These are phyloP conservation scores for Aplysina aerophoba DNA, from an alignment of 37 sponge, comb jelly and placozoan species.

Conservation along the genomic window DNA sequence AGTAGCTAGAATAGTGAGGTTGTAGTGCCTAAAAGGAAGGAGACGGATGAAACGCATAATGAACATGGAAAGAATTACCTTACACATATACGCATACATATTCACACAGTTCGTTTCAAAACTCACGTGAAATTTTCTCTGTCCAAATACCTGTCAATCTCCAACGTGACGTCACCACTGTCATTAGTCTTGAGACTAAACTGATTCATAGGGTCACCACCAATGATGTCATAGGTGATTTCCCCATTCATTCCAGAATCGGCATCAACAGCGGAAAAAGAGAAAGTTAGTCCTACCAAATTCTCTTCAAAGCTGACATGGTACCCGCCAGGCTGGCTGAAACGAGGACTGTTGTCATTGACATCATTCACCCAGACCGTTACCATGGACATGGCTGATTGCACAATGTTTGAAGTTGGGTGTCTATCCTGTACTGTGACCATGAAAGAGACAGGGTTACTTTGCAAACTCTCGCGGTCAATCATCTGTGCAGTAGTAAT, in stretches of 20 bases:
- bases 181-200: constrained; percentile 48
- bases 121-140: neutral
- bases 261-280: constrained; percentile 50
- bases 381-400: neutral
- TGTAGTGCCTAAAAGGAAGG: neutral
- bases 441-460: neutral
- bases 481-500: too few species aligned
- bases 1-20: constrained; percentile 47
- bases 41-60: neutral
- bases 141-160: neutral
- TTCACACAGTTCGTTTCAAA: too few species aligned
- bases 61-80: neutral
- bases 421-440: neutral
- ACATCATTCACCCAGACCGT: neutral
- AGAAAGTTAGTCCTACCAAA: too few species aligned
- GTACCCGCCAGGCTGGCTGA: neutral
- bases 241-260: constrained; percentile 56
- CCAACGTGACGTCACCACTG: constrained; percentile 29
- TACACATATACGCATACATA: neutral
- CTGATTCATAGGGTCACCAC: constrained; percentile 11
- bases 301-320: neutral
- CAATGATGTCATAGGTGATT: constrained; percentile 47
- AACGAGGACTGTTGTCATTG: constrained; percentile 13
- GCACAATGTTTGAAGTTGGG: neutral
- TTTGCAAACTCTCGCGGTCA: neutral